These are phyloP conservation scores for Bombycilla garrulus DNA, from an alignment of 2,113 vertebrate species.

Conservation along the genomic window DNA sequence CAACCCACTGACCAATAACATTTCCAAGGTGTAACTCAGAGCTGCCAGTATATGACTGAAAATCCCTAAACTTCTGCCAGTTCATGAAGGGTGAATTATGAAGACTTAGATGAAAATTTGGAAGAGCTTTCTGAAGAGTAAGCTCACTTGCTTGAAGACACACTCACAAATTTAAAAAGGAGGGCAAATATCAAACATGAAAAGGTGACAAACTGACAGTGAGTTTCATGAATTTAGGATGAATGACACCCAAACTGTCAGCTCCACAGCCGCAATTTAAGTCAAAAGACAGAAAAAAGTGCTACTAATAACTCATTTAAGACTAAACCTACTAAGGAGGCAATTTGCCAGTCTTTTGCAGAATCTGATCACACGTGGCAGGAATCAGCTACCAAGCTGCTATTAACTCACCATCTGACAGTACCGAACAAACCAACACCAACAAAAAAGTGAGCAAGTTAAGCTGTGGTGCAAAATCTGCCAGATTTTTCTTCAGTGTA, in stretches of 20 bases:
- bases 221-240: neutral
- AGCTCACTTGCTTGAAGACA: neutral
- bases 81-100: neutral
- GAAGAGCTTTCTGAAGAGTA: neutral
- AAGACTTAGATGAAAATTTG: neutral
- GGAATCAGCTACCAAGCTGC: neutral
- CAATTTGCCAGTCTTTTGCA: neutral
- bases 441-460: neutral
- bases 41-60: fast-evolving
- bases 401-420: neutral
- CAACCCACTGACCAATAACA: neutral
- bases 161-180: neutral
- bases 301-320: neutral
- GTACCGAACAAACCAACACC: neutral
- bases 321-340: neutral
- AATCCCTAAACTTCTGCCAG: neutral
- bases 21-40: neutral
- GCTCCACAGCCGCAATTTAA: neutral
- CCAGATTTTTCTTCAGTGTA: neutral
- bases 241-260: neutral
- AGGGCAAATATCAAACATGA: neutral
- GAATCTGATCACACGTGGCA: neutral
- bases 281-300: neutral
- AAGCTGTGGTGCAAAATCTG: neutral
- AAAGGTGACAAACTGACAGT: neutral